Conservation (phyloP, 2,113 vertebrate genomes). For the Salvelinus alpinus region DNA sequence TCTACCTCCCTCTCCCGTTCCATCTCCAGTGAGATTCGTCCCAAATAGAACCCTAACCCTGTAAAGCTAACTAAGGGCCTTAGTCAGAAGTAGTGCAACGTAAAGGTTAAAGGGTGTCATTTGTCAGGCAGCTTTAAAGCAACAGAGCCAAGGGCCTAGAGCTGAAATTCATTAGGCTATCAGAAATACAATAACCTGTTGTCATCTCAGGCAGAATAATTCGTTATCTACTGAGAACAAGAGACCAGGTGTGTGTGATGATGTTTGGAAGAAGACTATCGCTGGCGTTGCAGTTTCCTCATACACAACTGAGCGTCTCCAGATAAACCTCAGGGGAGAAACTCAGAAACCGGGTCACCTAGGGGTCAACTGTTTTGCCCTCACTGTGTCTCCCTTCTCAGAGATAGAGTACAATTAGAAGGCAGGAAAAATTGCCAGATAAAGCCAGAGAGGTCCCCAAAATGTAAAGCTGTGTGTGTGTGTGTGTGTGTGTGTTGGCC, state of each 20-base stretch:
- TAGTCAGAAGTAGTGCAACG: no score
- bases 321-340: constrained; percentile 27
- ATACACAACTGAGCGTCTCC: constrained; percentile 7
- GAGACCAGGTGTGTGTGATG: no score
- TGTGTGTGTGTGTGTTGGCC: neutral
- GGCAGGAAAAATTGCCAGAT: neutral
- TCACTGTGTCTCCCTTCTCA: neutral
- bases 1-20: no score
- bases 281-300: constrained; percentile 35
- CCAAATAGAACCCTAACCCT: no score
- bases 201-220: no score
- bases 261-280: no score
- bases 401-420: neutral
- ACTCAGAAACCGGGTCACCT: constrained; percentile 25
- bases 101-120: no score
- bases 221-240: no score
- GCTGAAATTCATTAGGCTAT: neutral
- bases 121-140: no score
- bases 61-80: no score
- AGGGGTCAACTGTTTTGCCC: constrained; percentile 2
- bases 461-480: neutral
- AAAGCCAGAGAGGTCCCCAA: neutral
- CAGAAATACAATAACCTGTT: no score
- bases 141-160: neutral
- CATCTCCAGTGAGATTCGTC: no score